phyloP scores from a whole-genome alignment of 1,140 invertebrate genomes.

The Megathymus violae region DNA sequence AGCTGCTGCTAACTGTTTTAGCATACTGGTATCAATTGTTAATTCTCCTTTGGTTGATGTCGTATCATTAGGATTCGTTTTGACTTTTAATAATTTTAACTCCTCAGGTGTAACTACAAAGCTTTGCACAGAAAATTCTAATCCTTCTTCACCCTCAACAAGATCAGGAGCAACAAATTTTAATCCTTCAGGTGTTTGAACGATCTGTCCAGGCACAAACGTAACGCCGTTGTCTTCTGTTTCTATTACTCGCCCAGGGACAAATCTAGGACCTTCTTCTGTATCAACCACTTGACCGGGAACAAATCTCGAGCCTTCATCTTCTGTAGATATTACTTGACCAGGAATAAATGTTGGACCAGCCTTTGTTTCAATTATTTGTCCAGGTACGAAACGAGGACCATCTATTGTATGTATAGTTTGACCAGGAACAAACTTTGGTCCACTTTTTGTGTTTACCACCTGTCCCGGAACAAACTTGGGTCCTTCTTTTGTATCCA shows the following conservation, averaged over 20 bases:
- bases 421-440: constrained; percentile 89
- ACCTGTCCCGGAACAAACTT: constrained; percentile 90
- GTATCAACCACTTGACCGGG: constrained; percentile 90
- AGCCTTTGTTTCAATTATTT: constrained; percentile 88
- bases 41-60: constrained; percentile 84
- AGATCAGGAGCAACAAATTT: constrained; percentile 89
- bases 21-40: constrained; percentile 87
- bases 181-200: constrained; percentile 88
- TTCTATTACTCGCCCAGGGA: constrained; percentile 89
- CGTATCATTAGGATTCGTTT: constrained; percentile 83
- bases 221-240: constrained; percentile 87
- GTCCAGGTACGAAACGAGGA: constrained; percentile 88
- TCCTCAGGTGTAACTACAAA: constrained; percentile 90
- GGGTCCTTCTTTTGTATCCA: constrained; percentile 87
- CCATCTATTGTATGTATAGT: constrained; percentile 88
- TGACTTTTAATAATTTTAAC: constrained; percentile 85
- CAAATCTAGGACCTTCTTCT: constrained; percentile 88
- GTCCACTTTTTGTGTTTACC: constrained; percentile 87
- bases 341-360: constrained; percentile 90
- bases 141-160: constrained; percentile 86
- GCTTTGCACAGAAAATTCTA: constrained; percentile 90
- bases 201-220: constrained; percentile 89
- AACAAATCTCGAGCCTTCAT: constrained; percentile 88
- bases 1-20: constrained; percentile 88
- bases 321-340: constrained; percentile 89